Base-by-base conservation (phyloP, 2,113 vertebrate genomes). In the Protomyctophum bolini region DNA sequence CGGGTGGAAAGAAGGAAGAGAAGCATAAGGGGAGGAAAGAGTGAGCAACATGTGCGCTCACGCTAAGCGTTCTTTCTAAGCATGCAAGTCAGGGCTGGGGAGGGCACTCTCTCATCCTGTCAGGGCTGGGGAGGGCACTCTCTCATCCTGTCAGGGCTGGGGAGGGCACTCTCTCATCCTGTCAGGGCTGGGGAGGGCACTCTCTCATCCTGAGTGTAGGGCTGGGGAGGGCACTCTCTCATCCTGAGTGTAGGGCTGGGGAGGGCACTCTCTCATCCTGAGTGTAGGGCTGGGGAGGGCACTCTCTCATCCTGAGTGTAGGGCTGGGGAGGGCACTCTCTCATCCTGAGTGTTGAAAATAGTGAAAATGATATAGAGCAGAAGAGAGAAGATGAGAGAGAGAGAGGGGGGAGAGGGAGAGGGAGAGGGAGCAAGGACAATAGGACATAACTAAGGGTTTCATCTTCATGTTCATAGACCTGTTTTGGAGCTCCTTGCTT, bases 81-180 rank as follows among this genome's bases (percentile, higher is more conserved):
- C 57, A 54, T 85, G 60, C 80, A 82, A 88, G 80, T 87, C 83
- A 82, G 82, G 83, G 73, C 58, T 76, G 80, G 75, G 85, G 83
- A 82, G 83, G 73, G 82, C 68, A 76, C 74, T 81, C 72, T 83
- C 64, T 81, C 64, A 68, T 77, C 28, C 56, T 73, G 78, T 63
- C 80, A 78, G 68, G 83, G 73, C 58, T 76, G 80, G 75, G 85
- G 83, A 82, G 83, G 73, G 82, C 68, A 76, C 74, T 81, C 72
- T 83, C 64, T 81, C 64, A 68, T 77, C 28, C 56, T 73, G 80
- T 87, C 83, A 82, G 82, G 83, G 73, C 58, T 76, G 80, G 75
- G 85, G 83, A 82, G 83, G 73, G 82, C 68, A 76, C 74, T 81
- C 72, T 83, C 64, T 81, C 64, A 68, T 77, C 28, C 56, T 73